Evolutionary conservation across 2,797 vertebrate genomes (phyloP).

Genomic region (Halcyon badia): DNA sequence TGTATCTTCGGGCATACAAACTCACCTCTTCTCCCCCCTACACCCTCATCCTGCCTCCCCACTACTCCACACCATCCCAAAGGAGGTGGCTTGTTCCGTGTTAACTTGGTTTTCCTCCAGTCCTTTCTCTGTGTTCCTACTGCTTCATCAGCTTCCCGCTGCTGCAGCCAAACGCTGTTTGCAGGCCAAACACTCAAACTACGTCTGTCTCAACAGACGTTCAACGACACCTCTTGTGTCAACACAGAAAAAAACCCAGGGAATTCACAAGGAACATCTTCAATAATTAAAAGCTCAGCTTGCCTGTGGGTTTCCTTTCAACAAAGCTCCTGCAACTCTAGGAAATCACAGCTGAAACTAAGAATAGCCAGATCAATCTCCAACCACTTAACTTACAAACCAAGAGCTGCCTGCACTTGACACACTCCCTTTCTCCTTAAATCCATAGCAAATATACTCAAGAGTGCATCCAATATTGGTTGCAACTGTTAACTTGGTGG

Average conservation of each 20-base stretch:
- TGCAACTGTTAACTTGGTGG: background rate
- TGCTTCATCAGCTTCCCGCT: background rate
- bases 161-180: background rate
- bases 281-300: slow-evolving; percentile 33
- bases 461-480: background rate
- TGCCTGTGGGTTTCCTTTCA: background rate
- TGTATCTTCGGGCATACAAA: background rate
- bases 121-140: background rate
- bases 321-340: background rate
- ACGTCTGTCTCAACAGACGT: background rate
- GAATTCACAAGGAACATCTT: slow-evolving; percentile 3
- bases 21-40: background rate
- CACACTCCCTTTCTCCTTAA: background rate
- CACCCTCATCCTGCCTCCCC: background rate
- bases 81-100: background rate
- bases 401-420: background rate
- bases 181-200: background rate
- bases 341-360: background rate
- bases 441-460: slow-evolving; percentile 1
- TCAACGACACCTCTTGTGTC: background rate
- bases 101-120: background rate
- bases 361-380: slow-evolving; percentile 25
- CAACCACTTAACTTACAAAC: slow-evolving; percentile 19
- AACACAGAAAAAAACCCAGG: background rate
- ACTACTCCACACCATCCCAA: background rate